Conservation (phyloP, 2,797 vertebrate genomes). For the Coregonus sp. region DNA sequence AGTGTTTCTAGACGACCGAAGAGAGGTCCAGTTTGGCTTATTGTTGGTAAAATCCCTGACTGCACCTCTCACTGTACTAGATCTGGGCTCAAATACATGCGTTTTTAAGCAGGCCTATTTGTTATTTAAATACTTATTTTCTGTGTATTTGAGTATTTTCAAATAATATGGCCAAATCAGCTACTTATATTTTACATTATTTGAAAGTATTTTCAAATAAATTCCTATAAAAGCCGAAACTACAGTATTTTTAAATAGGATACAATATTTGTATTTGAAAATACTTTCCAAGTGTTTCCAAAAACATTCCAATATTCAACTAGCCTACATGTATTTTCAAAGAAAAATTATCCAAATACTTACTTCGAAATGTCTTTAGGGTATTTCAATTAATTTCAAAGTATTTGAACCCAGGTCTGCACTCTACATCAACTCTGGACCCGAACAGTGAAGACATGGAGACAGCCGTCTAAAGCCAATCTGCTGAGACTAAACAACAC, state of each 20-base stretch:
- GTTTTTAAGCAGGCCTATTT: background rate
- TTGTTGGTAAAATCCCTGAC: background rate
- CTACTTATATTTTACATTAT: too few relatives aligned
- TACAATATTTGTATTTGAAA: background rate
- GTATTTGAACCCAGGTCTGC: background rate
- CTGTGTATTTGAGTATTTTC: too few relatives aligned
- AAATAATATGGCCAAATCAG: too few relatives aligned
- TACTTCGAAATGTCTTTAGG: background rate
- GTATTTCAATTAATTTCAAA: too few relatives aligned
- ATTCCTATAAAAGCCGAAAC: too few relatives aligned
- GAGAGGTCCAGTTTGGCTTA: background rate
- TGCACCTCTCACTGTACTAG: background rate
- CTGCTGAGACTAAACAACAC: background rate
- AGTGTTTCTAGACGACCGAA: background rate
- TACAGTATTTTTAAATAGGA: too few relatives aligned
- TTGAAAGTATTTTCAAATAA: too few relatives aligned
- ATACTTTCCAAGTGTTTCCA: background rate
- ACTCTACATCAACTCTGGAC: background rate
- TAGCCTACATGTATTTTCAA: background rate
- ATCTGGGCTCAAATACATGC: background rate
- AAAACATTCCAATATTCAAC: background rate
- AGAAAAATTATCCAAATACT: background rate
- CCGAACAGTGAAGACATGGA: background rate
- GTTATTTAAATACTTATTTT: background rate
- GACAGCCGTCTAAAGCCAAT: background rate